Percentiles rank a stretch among this genome's conserved stretches.
phyloP scores from a whole-genome alignment of 1,140 invertebrate species.

The Drosophila grimshawi region DNA sequence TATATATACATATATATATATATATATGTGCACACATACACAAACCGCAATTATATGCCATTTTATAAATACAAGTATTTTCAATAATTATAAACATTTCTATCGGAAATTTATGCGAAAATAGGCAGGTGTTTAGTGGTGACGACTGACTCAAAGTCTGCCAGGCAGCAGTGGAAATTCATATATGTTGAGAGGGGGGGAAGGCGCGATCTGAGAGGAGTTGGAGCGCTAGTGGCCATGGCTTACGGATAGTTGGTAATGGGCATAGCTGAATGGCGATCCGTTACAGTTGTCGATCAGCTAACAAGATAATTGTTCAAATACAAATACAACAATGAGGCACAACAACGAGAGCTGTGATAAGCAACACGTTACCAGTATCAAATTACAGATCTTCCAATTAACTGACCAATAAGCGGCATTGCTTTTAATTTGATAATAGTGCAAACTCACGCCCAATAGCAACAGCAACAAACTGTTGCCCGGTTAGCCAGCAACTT shows the following conservation, averaged over 20 bases:
- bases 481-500: conserved; percentile 36
- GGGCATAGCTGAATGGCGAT: conserved; percentile 49
- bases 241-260: conserved; percentile 19
- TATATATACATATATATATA: neutral
- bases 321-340: conserved; percentile 32
- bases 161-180: conserved; percentile 19
- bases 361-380: conserved; percentile 79
- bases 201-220: conserved; percentile 17
- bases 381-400: conserved; percentile 81
- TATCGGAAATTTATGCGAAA: conserved; percentile 74
- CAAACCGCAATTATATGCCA: conserved; percentile 70
- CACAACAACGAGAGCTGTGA: conserved; percentile 55
- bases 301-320: conserved; percentile 78
- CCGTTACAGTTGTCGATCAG: conserved; percentile 82
- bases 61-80: conserved; percentile 70
- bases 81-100: conserved; percentile 79
- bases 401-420: conserved; percentile 79
- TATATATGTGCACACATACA: neutral
- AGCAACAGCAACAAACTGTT: conserved; percentile 22
- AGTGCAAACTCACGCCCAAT: conserved; percentile 73
- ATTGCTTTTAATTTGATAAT: conserved; percentile 75
- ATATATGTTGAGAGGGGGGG: conserved; percentile 18
- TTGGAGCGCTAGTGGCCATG: conserved; percentile 6
- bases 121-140: conserved; percentile 79
- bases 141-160: conserved; percentile 60